phyloP scores from a whole-genome alignment of 2,888 invertebrate species.

The Invenusta paracnida region DNA sequence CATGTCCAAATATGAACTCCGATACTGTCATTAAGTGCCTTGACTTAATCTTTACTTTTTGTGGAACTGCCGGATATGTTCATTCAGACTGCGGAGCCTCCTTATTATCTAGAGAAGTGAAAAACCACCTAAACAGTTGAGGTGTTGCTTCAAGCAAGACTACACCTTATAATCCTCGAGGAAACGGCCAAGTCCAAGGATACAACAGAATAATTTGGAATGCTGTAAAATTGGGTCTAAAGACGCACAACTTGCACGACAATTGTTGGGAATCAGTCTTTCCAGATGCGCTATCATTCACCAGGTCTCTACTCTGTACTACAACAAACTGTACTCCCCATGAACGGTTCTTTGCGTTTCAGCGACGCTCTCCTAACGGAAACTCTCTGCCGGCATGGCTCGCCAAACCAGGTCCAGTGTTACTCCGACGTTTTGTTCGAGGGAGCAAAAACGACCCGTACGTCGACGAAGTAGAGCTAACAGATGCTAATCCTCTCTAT shows the following conservation, averaged over 20 bases:
- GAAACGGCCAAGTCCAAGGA: conserved; percentile 43
- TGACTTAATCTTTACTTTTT: conserved; percentile 44
- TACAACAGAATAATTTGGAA: conserved; percentile 45
- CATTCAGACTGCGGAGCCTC: conserved; percentile 47
- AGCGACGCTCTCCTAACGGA: neutral
- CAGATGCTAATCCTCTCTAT: neutral
- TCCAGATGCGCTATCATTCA: conserved; percentile 44
- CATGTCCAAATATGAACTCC: conserved; percentile 46
- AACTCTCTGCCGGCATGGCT: conserved; percentile 66
- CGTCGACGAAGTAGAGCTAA: neutral
- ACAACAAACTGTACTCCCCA: conserved; percentile 41
- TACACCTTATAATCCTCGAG: conserved; percentile 45
- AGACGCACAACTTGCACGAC: conserved; percentile 19
- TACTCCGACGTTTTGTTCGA: neutral
- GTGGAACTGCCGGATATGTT: conserved; percentile 24
- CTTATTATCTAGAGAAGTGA: conserved; percentile 47
- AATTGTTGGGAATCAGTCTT: conserved; percentile 42
- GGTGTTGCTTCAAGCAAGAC: conserved; percentile 45
- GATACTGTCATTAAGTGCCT: conserved; percentile 44
- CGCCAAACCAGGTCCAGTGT: neutral
- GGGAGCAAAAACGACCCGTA: neutral
- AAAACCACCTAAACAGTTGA: conserved; percentile 33
- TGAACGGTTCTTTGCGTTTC: conserved; percentile 41
- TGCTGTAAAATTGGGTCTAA: conserved; percentile 37
- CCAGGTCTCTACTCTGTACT: conserved; percentile 41